Evolutionary conservation across 2,888 invertebrate species (phyloP).

Genomic region (Cantharis rufa): DNA sequence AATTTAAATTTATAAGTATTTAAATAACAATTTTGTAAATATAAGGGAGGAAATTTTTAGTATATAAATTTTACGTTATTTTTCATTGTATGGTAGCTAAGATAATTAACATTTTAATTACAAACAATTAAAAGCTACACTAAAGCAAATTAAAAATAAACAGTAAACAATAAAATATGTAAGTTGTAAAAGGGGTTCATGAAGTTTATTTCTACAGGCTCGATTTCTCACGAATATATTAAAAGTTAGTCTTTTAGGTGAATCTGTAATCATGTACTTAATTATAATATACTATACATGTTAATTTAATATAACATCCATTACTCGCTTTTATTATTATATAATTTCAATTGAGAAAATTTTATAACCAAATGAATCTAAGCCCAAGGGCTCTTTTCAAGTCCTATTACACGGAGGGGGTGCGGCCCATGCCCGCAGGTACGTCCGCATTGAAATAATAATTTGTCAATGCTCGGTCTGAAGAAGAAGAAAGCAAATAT

Average conservation of each 20-base stretch:
- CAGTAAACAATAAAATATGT: slow-evolving; percentile 15
- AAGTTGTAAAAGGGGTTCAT: slow-evolving; percentile 7
- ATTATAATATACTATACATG: neutral
- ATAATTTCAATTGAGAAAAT: neutral
- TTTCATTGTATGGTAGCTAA: neutral
- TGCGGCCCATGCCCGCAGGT: no score
- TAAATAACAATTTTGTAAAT: neutral
- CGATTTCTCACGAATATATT: slow-evolving; percentile 13
- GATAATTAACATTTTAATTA: slow-evolving; percentile 10
- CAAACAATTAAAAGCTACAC: slow-evolving; percentile 2
- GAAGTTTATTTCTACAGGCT: slow-evolving; percentile 2
- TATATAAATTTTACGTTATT: neutral
- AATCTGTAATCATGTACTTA: slow-evolving; percentile 8
- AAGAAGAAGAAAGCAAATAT: no score
- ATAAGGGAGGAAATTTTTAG: neutral
- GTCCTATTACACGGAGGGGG: no score
- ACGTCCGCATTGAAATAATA: no score
- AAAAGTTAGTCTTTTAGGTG: slow-evolving; percentile 5
- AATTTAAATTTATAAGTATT: neutral
- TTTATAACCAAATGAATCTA: neutral
- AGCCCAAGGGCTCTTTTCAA: neutral
- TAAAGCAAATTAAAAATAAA: slow-evolving; percentile 14
- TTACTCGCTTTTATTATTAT: slow-evolving; percentile 2
- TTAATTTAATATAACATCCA: neutral
- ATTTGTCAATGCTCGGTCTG: no score